phyloP scores from a whole-genome alignment of 92 coral and sea anemone genomes.

The Porites lobata region DNA sequence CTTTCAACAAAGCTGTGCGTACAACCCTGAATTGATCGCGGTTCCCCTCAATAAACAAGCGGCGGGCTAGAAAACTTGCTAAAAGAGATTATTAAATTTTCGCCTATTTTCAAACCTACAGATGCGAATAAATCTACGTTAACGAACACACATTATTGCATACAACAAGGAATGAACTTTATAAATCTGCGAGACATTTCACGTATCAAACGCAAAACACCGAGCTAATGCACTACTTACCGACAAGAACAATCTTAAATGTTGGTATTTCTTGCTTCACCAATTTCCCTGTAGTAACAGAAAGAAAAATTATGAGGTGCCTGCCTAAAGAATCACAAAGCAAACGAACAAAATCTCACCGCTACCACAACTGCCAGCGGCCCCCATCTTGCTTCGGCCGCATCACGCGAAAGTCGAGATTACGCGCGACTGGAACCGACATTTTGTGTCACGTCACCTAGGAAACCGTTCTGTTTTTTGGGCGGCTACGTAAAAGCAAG shows the following conservation, averaged over 20 bases:
- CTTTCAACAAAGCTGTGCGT: not conserved
- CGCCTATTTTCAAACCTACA: too few species aligned
- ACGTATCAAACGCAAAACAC: not conserved
- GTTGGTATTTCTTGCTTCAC: constrained; percentile 86
- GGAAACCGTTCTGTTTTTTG: not conserved
- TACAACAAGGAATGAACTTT: not conserved
- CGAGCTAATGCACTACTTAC: constrained; percentile 69
- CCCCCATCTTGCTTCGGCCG: constrained; percentile 69
- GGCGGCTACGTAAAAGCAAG: not conserved
- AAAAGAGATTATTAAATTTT: not conserved
- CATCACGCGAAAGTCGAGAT: constrained; percentile 10
- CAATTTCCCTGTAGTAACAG: constrained; percentile 64
- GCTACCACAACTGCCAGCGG: constrained; percentile 80
- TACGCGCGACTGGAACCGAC: constrained; percentile 33
- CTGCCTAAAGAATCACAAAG: not conserved
- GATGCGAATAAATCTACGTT: too few species aligned
- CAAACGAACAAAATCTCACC: constrained; percentile 57
- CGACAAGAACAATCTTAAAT: constrained; percentile 96
- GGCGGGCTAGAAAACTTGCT: too few species aligned
- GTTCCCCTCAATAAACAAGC: not conserved
- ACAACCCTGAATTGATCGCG: not conserved
- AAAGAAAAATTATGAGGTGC: not conserved
- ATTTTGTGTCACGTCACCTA: not conserved
- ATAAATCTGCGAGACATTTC: not conserved
- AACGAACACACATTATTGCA: not conserved